A percentile compares a stretch with the other conserved stretches of the same genome.
phyloP scores from a whole-genome alignment of 2,888 invertebrate genomes.

The Oscheius myriophilus region DNA sequence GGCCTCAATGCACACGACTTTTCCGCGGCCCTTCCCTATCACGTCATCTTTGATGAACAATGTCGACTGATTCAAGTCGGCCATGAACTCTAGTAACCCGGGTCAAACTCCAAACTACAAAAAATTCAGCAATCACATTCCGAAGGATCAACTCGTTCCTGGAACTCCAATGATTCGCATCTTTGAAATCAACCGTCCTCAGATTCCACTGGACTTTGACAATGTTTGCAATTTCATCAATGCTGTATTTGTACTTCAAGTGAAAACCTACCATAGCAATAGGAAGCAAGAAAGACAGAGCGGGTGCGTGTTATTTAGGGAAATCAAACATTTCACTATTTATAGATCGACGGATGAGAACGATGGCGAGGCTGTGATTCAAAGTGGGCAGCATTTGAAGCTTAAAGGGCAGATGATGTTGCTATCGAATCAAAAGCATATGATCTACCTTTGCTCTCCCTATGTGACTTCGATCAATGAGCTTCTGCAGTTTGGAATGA shows the following conservation, averaged over 20 bases:
- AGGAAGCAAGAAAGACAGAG: conserved; percentile 20
- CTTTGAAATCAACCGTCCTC: conserved; percentile 64
- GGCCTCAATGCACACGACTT: conserved; percentile 45
- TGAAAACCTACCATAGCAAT: conserved; percentile 52
- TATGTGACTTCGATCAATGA: conserved; percentile 68
- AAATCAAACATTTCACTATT: conserved; percentile 4
- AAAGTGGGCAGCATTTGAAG: conserved; percentile 56
- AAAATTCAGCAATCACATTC: conserved; percentile 59
- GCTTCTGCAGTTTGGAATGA: conserved; percentile 65
- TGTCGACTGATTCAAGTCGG: conserved; percentile 65
- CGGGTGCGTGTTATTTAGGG: not conserved
- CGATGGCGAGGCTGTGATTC: conserved; percentile 15
- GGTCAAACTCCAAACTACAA: not conserved
- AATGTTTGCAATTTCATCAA: conserved; percentile 70
- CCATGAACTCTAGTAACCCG: conserved; percentile 58
- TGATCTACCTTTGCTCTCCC: conserved; percentile 68
- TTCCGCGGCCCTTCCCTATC: conserved; percentile 59
- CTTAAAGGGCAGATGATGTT: conserved; percentile 68
- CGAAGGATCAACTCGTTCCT: conserved; percentile 55
- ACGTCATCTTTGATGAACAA: conserved; percentile 65
- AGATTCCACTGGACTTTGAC: conserved; percentile 69
- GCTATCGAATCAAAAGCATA: conserved; percentile 49
- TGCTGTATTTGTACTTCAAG: conserved; percentile 68
- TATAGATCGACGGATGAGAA: conserved; percentile 9
- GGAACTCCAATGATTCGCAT: conserved; percentile 65